These are phyloP conservation scores for Agriotes lineatus DNA, from an alignment of 2,888 invertebrate genomes.

Conservation along the genomic window DNA sequence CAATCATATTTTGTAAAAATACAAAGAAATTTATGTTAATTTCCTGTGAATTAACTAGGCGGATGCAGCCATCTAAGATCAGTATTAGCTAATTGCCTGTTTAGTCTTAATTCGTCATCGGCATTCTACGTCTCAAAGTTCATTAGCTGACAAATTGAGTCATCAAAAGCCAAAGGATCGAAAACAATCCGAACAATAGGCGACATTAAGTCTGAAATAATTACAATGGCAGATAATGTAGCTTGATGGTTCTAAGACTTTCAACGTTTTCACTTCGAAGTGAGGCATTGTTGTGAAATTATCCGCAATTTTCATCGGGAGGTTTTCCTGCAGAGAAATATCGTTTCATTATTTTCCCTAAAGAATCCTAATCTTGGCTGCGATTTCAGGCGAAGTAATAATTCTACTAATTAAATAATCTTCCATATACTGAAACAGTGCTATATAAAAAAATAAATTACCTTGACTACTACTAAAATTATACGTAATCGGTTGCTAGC, in stretches of 20 bases:
- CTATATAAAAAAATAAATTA: too few relatives aligned
- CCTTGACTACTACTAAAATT: too few relatives aligned
- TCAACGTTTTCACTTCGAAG: slow-evolving; percentile 1
- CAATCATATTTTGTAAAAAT: too few relatives aligned
- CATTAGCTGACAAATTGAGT: slow-evolving; percentile 17
- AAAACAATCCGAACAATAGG: slow-evolving; percentile 24
- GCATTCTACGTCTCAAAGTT: slow-evolving; percentile 2
- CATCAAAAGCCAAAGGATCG: slow-evolving; percentile 7
- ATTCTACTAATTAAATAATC: too few relatives aligned
- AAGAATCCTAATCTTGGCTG: too few relatives aligned
- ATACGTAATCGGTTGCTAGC: neutral
- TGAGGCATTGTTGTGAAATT: neutral
- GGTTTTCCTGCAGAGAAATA: neutral
- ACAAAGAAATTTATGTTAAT: too few relatives aligned
- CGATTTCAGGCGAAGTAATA: too few relatives aligned
- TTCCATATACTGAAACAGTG: too few relatives aligned
- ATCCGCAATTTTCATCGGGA: neutral
- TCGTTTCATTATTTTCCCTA: neutral
- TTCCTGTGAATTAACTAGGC: too few relatives aligned
- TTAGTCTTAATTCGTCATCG: slow-evolving; percentile 5
- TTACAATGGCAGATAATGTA: slow-evolving; percentile 13
- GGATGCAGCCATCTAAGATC: too few relatives aligned
- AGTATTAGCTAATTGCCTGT: neutral
- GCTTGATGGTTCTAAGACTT: neutral
- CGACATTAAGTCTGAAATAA: slow-evolving; percentile 26